Base-by-base conservation (phyloP, 2,113 vertebrate species). In the Aix galericulata region DNA sequence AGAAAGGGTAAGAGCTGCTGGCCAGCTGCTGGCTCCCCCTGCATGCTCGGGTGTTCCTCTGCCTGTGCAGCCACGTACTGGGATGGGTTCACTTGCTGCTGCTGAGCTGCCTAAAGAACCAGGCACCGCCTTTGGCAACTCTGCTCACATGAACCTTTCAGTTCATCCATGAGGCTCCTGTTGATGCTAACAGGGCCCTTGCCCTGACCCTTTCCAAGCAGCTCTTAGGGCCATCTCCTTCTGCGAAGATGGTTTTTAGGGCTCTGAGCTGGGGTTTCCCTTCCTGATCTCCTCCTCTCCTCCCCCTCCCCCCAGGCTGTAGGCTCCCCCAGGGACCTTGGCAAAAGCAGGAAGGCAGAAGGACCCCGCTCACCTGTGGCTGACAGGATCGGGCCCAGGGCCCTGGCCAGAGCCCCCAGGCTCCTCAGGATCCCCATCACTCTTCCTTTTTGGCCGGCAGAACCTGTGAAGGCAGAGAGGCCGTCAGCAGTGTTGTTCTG, bases 391-490 rank as follows among this genome's bases (percentile, higher is more conserved):
- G 99, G 99, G 25, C 99, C 99, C 79, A 98, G 64, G 9, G 98
- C 99, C 96, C 99, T 98, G 44, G 99, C 99, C 18, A 99, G 97
- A 42, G 99, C 99, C 0, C 99, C 99, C 84, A 99, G 95, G 95
- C 99, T 99, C 36, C 99, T 97, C 74, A 99, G 97, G 13, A 99
- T 99, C 27, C 99, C 99, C 99, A 99, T 99, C 53, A 99, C 97
- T 0, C 98, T 98, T 34, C 99, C 99, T 42, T 99, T 99, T 97
- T 99, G 99, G 95, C 94, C 88, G 1, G 98, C 98, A 0, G 98
- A 97, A 22, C 99, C 99, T 99, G 94, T 2, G 11, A 20, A 13
- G 79, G 55, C 52, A 85, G 76, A 59, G 40, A 75, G 63, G 4
- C 0, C 0, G 10, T 7, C 20, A 18, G 9, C n/a, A 21, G 21